These are phyloP conservation scores for Phylloscopus trochiloides DNA, from an alignment of 2,113 vertebrate species.

Conservation along the genomic window DNA sequence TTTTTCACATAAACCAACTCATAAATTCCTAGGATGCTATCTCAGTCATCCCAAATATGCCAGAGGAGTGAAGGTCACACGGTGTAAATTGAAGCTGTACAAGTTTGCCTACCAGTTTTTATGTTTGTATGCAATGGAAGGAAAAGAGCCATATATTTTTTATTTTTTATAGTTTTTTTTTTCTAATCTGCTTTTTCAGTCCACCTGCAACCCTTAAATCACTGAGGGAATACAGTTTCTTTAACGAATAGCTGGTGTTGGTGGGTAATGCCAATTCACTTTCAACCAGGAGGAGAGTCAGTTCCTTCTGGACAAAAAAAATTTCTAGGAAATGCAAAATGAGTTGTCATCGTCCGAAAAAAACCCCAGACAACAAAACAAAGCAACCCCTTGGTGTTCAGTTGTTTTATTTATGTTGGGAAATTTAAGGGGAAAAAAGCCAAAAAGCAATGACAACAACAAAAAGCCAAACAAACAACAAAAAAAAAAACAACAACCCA, in stretches of 20 bases:
- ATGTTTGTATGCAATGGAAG: background rate
- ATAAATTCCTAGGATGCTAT: slow-evolving; percentile 4
- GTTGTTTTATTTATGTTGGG: background rate
- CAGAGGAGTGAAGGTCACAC: background rate
- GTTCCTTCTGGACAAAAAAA: background rate
- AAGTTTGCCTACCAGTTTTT: background rate
- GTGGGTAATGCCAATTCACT: background rate
- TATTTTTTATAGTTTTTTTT: background rate
- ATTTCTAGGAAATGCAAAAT: background rate
- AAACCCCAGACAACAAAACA: background rate
- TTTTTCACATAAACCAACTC: slow-evolving; percentile 29
- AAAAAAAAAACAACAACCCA: background rate
- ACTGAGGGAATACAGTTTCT: background rate
- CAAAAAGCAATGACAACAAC: background rate
- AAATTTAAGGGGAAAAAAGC: background rate
- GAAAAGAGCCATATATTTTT: background rate
- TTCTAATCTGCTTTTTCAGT: background rate
- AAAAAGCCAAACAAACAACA: background rate
- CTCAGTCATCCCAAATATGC: slow-evolving; percentile 3
- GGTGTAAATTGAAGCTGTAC: background rate
- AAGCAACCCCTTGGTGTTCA: background rate
- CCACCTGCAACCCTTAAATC: background rate
- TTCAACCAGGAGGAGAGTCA: background rate
- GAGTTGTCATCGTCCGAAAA: background rate
- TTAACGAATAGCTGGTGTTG: background rate